Conservation (phyloP, 2,888 invertebrate species). For the Agriopis leucophaearia region DNA sequence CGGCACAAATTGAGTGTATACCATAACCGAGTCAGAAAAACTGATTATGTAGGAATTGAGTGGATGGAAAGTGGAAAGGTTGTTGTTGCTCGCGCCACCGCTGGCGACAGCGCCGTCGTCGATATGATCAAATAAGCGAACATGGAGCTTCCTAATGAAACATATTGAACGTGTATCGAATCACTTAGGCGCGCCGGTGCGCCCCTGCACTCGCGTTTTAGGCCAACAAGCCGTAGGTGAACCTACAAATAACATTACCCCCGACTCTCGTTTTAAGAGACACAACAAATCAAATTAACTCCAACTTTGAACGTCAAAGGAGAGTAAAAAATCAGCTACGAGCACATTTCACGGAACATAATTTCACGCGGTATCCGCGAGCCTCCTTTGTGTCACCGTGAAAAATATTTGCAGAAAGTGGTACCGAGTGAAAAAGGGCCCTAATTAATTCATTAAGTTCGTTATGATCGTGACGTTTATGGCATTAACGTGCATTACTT, state of each 20-base stretch:
- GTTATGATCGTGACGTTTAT: conserved; percentile 73
- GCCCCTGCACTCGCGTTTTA: conserved; percentile 80
- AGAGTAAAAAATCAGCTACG: conserved; percentile 72
- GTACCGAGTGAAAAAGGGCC: conserved; percentile 65
- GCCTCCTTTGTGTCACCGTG: conserved; percentile 70
- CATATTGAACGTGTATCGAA: conserved; percentile 86
- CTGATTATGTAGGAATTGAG: conserved; percentile 78
- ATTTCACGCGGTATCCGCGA: conserved; percentile 75
- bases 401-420: conserved; percentile 76
- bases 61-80: conserved; percentile 64
- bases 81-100: conserved; percentile 53
- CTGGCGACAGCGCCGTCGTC: conserved; percentile 67
- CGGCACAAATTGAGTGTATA: conserved; percentile 71
- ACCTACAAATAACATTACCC: conserved; percentile 81
- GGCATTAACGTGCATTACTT: conserved; percentile 69
- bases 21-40: conserved; percentile 74
- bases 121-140: conserved; percentile 84
- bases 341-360: conserved; percentile 72
- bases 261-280: conserved; percentile 82
- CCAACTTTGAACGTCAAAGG: conserved; percentile 81
- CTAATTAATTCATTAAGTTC: conserved; percentile 80
- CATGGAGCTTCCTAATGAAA: conserved; percentile 82
- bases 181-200: conserved; percentile 81
- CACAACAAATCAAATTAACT: conserved; percentile 84
- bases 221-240: conserved; percentile 80